Evolutionary conservation across 2,888 invertebrate genomes (phyloP).

Genomic region (Caenorhabditis angaria): DNA sequence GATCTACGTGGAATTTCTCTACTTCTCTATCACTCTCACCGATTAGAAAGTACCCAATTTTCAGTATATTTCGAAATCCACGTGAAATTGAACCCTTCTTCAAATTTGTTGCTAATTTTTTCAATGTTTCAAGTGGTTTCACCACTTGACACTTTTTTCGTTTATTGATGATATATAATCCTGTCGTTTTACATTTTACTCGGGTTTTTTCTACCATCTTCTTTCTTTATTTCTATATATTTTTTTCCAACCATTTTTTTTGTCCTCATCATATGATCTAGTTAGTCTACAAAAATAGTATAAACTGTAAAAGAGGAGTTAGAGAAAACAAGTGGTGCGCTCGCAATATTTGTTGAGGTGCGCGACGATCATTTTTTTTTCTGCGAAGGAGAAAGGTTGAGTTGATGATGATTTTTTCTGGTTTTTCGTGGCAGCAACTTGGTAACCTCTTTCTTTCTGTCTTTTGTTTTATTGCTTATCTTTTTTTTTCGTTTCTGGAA

Average conservation of each 20-base stretch:
- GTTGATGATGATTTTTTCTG: not conserved
- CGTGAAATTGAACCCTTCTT: too few relatives aligned
- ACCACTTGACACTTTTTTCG: constrained; percentile 27
- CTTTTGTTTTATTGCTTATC: not conserved
- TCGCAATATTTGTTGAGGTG: constrained; percentile 23
- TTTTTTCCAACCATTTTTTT: not conserved
- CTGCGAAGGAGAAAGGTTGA: not conserved
- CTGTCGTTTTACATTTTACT: constrained; percentile 4
- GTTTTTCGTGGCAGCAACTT: too few relatives aligned
- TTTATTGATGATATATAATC: not conserved
- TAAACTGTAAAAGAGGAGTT: constrained; percentile 13
- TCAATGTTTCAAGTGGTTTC: constrained; percentile 24
- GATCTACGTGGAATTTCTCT: too few relatives aligned
- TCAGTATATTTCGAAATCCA: too few relatives aligned
- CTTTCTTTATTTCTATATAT: not conserved
- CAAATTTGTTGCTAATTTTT: not conserved
- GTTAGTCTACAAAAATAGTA: constrained; percentile 21
- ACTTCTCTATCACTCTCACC: too few relatives aligned
- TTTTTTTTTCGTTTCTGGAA: not conserved
- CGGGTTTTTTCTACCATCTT: too few relatives aligned
- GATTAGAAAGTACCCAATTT: too few relatives aligned
- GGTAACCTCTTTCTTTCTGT: not conserved
- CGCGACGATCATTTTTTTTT: not conserved
- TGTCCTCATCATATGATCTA: constrained; percentile 37
- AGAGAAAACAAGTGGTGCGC: constrained; percentile 24